Conservation (phyloP, 2,113 vertebrate species). For the Callochromis pleurospilus region DNA sequence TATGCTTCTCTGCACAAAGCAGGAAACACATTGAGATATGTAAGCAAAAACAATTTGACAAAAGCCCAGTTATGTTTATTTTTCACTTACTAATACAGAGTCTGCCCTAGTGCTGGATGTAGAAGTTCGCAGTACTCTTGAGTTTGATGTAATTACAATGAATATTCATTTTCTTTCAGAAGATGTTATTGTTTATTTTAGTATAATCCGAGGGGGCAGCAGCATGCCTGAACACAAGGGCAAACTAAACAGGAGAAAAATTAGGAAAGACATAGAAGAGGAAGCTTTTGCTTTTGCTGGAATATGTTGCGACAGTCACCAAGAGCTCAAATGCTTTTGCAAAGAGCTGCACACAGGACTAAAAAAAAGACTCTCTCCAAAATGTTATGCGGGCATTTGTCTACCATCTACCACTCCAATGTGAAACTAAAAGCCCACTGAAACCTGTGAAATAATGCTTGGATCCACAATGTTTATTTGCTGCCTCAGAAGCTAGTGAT, state of each 20-base stretch:
- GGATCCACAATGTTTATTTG: neutral
- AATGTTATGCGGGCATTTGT: neutral
- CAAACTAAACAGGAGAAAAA: conserved; percentile 18
- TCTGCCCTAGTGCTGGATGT: neutral
- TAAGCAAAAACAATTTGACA: neutral
- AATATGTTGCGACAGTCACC: conserved; percentile 11
- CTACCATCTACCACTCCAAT: neutral
- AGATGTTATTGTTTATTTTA: neutral
- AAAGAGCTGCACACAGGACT: neutral
- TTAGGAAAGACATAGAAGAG: conserved; percentile 2
- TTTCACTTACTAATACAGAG: neutral
- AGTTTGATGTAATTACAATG: conserved; percentile 5
- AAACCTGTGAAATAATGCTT: neutral
- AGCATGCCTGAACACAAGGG: neutral
- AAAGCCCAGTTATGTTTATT: neutral
- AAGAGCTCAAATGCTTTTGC: neutral
- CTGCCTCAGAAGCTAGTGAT: neutral
- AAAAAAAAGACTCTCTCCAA: neutral
- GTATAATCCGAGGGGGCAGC: conserved; percentile 18
- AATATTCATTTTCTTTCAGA: conserved; percentile 37
- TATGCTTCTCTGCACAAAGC: neutral
- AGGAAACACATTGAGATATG: neutral
- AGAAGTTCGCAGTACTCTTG: neutral
- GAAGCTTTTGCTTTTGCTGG: conserved; percentile 15
- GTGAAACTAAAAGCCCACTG: neutral